These are phyloP conservation scores for Actinemys pallida DNA, from an alignment of 2,113 vertebrate genomes.

Conservation along the genomic window DNA sequence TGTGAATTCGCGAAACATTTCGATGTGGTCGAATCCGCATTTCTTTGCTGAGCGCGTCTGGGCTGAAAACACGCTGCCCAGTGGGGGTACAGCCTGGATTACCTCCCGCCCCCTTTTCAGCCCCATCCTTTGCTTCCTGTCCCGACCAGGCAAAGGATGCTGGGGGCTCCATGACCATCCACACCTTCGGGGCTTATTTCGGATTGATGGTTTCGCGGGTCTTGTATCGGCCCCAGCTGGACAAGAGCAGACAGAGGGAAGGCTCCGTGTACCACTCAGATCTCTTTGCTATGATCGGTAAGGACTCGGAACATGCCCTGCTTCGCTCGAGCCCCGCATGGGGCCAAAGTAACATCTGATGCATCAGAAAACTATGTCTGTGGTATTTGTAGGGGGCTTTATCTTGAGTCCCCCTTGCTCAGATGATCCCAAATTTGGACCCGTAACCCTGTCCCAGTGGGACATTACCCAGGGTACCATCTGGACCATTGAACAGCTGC, in stretches of 20 bases:
- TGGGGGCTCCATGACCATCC: conserved; percentile 93
- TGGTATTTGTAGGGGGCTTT: neutral
- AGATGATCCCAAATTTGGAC: neutral
- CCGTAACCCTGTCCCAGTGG: neutral
- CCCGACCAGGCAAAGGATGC: conserved; percentile 85
- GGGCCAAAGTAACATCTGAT: neutral
- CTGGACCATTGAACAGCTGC: no score
- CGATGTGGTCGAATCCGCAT: neutral
- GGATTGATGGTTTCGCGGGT: conserved; percentile 88
- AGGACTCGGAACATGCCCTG: neutral
- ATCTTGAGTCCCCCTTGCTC: neutral
- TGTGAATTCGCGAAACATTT: neutral
- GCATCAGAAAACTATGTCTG: neutral
- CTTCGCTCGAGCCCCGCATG: neutral
- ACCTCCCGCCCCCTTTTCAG: neutral
- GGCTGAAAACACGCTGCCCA: neutral
- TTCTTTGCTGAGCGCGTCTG: neutral
- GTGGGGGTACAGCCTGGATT: fast-evolving
- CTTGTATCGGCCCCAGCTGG: conserved; percentile 80
- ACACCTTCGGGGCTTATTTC: conserved; percentile 94
- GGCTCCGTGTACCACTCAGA: conserved; percentile 83
- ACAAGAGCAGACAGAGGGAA: conserved; percentile 82
- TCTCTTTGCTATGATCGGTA: conserved; percentile 92
- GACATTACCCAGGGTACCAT: no score
- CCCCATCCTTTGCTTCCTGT: fast-evolving